Evolutionary conservation across 2,888 invertebrate species (phyloP), one percentile per base, ranked within the genome.

Genomic region (Lasioglossum malachurum): DNA sequence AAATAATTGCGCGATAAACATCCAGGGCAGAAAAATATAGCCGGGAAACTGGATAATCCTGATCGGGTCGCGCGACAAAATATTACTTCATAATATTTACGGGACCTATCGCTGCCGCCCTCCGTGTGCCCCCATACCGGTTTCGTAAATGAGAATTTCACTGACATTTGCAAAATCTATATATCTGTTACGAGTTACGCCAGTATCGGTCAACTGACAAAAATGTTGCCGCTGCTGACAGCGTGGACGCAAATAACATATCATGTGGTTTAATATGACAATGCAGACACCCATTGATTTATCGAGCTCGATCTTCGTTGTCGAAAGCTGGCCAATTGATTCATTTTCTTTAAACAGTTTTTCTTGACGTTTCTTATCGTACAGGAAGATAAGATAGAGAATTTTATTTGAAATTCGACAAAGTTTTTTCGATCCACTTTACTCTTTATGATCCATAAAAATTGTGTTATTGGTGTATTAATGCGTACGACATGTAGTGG

Each of bases 61-160:
- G 86, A 86, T 82, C 76, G 81, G 64, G 38, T 49, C 23, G 35
- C 7, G 35, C 14, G 78, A 69, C 60, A 12, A 77, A 82, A 75
- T 74, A 44, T 69, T 80, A 76, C 72, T 73, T 69, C 31, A 67
- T 76, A 75, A 23, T 69, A 69, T 75, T 74, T 67, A 74, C 75
- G 74, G 41, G 78, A 44, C 14, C 53, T 60, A 69, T 38, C 75
- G 75, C 60, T 46, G 72, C 46, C 44, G 75, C 46, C 57, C 46
- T 46, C 46, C 31, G 31, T 10, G 49, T 44, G 31, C 41, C 72
- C 38, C 72, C 38, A 12, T 80, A 77, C 87, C 79, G 80, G 86
- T 87, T 86, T 87, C 78, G 81, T 72, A 80, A 87, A 82, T 41
- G 78, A 72, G 19, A 78, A 87, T 87, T 87, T 82, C 82, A 73